phyloP scores from a whole-genome alignment of 2,888 invertebrate genomes.

The Ceriagrion tenellum region DNA sequence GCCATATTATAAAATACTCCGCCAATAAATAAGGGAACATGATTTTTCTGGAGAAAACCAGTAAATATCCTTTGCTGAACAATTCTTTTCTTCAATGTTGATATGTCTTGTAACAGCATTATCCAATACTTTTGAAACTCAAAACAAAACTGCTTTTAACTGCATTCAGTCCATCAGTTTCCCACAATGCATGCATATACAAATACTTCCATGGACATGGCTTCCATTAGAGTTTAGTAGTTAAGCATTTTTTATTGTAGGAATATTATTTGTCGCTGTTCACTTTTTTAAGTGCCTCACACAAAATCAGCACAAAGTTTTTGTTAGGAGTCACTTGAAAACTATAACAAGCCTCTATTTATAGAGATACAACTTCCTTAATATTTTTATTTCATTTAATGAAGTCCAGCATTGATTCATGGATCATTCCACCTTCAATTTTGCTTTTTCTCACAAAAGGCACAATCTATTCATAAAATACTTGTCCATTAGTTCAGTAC shows the following conservation, averaged over 20 bases:
- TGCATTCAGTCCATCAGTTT: slow-evolving; percentile 29
- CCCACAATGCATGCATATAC: slow-evolving; percentile 29
- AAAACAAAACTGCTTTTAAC: slow-evolving; percentile 49
- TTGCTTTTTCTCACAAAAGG: slow-evolving; percentile 44
- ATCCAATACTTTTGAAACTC: slow-evolving; percentile 34
- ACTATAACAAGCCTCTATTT: slow-evolving; percentile 55
- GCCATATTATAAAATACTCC: not conserved
- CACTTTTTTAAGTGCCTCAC: slow-evolving; percentile 50
- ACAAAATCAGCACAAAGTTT: slow-evolving; percentile 52
- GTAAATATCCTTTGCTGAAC: not conserved
- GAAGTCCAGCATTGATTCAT: slow-evolving; percentile 49
- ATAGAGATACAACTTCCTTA: slow-evolving; percentile 31
- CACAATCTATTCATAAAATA: slow-evolving; percentile 61
- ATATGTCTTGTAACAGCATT: slow-evolving; percentile 60
- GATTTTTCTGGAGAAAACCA: slow-evolving; percentile 48
- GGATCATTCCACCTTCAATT: slow-evolving; percentile 32
- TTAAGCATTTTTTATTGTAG: slow-evolving; percentile 41
- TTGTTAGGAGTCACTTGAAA: slow-evolving; percentile 40
- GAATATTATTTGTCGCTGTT: slow-evolving; percentile 63
- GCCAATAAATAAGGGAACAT: slow-evolving; percentile 38
- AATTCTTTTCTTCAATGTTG: slow-evolving; percentile 55
- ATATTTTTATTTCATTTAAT: slow-evolving; percentile 25
- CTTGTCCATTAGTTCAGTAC: slow-evolving; percentile 45
- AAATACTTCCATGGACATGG: slow-evolving; percentile 38
- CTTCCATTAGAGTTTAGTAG: slow-evolving; percentile 46